Base-by-base conservation (phyloP, 2,888 invertebrate genomes). In the Lordiphosa fenestrarum region DNA sequence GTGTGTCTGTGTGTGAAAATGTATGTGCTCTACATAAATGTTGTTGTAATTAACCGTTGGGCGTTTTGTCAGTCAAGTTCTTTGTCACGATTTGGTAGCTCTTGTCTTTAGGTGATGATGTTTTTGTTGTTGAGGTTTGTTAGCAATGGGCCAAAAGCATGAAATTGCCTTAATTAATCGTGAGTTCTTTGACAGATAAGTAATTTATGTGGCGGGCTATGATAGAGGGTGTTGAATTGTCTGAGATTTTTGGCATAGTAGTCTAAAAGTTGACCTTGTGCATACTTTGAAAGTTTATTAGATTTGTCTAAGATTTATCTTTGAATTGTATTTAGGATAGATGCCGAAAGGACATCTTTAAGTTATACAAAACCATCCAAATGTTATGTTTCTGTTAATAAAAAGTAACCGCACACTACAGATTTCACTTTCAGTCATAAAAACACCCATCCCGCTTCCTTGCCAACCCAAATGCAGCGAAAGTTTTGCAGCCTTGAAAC, bases 21-120 rank as follows among this genome's bases (percentile, higher is more conserved):
- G 44, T 44, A 47, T 53, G 56, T 76, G 81, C 63, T 64, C 77
- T 38, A 83, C 58, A 76, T 75, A 59, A 69, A 69, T 66, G 73
- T 47, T 44, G 55, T 53, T 57, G 60, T 69, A 75, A 83, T 76
- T 73, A 65, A 64, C 53, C 58, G 47, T 60, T 46, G 19, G 55
- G 66, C 67, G 52, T 63, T 60, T 69, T 69, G 64, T 68, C 61
- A 59, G 50, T 30, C 38, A 56, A 53, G 64, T 63, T 60, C 57
- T 63, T 52, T 53, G 63, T 66, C 66, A 50, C 60, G 55, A 73
- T 73, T 55, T 44, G 25, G 30, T 44, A 10, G 44, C 64, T 42
- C 30, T 35, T 53, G 35, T 10, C 59, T 35, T 39, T 5, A 25
- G 46, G 62, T 37, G 49, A 57, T 49, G 47, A 25, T 47, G 44